These are phyloP conservation scores for Calcarius lapponicus DNA, from an alignment of 2,797 vertebrate genomes.

Conservation along the genomic window DNA sequence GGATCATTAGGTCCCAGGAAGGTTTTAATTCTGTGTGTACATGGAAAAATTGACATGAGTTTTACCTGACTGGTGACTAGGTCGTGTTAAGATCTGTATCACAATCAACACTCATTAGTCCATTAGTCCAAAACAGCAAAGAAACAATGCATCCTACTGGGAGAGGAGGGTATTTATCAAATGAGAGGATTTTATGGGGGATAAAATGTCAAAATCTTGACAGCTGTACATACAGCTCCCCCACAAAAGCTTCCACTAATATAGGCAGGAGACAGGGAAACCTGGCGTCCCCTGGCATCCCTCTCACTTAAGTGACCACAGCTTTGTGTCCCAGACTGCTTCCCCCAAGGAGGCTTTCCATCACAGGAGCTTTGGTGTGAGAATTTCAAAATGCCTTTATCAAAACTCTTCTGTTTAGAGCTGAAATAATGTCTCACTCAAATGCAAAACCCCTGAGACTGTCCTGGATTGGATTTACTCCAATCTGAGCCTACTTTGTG, in stretches of 20 bases:
- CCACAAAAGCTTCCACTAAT: background rate
- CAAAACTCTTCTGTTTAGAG: background rate
- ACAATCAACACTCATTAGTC: background rate
- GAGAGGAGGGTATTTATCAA: background rate
- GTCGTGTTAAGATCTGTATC: background rate
- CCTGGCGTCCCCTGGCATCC: background rate
- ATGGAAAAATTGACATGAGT: background rate
- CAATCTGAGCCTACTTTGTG: background rate
- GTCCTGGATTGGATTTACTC: background rate
- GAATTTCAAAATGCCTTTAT: background rate
- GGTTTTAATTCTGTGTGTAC: slow-evolving; percentile 30
- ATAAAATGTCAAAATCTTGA: background rate
- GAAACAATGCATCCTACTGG: background rate
- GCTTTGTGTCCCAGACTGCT: background rate
- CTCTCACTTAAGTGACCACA: background rate
- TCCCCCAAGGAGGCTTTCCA: background rate
- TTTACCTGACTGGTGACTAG: slow-evolving; percentile 18
- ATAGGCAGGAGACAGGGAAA: background rate
- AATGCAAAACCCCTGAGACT: background rate
- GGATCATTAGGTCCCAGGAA: slow-evolving; percentile 47
- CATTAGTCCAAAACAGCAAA: background rate
- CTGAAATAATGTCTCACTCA: background rate
- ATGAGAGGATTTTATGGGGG: background rate
- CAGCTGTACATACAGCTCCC: background rate
- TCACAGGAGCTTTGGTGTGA: background rate